Evolutionary conservation across 2,113 vertebrate genomes (phyloP).

Genomic region (Aspidoscelis tigris): DNA sequence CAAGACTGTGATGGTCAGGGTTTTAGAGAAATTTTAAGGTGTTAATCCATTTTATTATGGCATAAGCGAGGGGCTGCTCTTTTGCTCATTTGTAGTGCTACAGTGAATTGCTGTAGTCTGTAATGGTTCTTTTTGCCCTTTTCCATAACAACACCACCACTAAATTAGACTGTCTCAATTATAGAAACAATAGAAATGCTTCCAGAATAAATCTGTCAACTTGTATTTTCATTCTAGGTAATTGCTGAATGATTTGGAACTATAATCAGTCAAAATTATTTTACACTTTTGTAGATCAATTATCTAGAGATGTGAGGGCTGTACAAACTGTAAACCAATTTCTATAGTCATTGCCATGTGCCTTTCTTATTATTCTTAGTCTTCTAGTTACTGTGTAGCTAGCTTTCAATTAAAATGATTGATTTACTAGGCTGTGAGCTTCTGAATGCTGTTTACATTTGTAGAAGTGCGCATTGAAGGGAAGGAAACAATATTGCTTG

Average conservation of each 20-base stretch:
- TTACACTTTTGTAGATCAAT: conserved; percentile 97
- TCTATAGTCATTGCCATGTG: conserved; percentile 85
- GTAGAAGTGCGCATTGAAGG: conserved; percentile 74
- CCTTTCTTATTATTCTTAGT: conserved; percentile 85
- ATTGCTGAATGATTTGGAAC: conserved; percentile 93
- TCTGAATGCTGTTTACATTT: conserved; percentile 77
- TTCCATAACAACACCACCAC: conserved; percentile 81
- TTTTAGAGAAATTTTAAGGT: conserved; percentile 50
- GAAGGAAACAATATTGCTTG: conserved; percentile 78
- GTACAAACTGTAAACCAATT: conserved; percentile 82
- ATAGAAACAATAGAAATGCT: conserved; percentile 93
- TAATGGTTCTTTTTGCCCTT: conserved; percentile 79
- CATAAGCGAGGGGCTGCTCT: conserved; percentile 61
- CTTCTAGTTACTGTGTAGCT: conserved; percentile 89
- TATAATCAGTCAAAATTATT: conserved; percentile 95
- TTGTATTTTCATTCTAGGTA: conserved; percentile 94
- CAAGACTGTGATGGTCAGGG: conserved; percentile 49
- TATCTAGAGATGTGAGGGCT: conserved; percentile 86
- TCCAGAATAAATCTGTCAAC: conserved; percentile 89
- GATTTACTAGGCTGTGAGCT: conserved; percentile 82
- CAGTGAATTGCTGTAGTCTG: conserved; percentile 77
- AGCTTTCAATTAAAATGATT: conserved; percentile 93
- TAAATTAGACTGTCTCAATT: conserved; percentile 91
- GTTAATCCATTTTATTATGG: conserved; percentile 73
- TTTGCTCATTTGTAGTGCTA: conserved; percentile 67